These are phyloP conservation scores for Lathamus discolor DNA, from an alignment of 2,113 vertebrate genomes.

Conservation along the genomic window DNA sequence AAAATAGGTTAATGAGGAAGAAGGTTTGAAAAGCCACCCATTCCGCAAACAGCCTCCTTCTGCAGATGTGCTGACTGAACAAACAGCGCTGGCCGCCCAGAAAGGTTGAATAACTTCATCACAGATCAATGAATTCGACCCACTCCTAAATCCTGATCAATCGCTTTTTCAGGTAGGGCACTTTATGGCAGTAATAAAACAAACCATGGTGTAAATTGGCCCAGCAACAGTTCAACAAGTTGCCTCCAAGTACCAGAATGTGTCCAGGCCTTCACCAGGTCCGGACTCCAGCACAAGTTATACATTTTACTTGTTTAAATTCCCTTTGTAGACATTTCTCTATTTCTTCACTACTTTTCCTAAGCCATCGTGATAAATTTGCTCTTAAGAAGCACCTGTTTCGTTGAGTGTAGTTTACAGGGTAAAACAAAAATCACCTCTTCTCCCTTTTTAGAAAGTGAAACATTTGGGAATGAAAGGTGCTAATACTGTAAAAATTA, in stretches of 20 bases:
- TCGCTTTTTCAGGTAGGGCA: not conserved
- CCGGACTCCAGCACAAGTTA: not conserved
- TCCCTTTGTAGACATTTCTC: not conserved
- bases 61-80: not conserved
- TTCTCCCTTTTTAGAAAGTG: not conserved
- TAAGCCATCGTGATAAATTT: not conserved
- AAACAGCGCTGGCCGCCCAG: not conserved
- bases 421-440: not conserved
- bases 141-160: not conserved
- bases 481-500: not conserved
- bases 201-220: not conserved
- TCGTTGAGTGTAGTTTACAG: not conserved
- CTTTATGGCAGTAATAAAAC: not conserved
- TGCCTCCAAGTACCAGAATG: not conserved
- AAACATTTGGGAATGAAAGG: not conserved
- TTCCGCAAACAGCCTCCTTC: not conserved
- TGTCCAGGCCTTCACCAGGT: accelerated
- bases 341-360: not conserved
- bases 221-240: not conserved
- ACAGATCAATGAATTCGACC: not conserved
- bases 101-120: not conserved
- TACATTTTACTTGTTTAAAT: not conserved
- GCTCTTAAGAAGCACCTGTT: not conserved
- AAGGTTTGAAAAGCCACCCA: not conserved
- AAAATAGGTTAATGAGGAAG: not conserved